phyloP scores from a whole-genome alignment of 2,888 invertebrate species.

The Thelaira solivaga region DNA sequence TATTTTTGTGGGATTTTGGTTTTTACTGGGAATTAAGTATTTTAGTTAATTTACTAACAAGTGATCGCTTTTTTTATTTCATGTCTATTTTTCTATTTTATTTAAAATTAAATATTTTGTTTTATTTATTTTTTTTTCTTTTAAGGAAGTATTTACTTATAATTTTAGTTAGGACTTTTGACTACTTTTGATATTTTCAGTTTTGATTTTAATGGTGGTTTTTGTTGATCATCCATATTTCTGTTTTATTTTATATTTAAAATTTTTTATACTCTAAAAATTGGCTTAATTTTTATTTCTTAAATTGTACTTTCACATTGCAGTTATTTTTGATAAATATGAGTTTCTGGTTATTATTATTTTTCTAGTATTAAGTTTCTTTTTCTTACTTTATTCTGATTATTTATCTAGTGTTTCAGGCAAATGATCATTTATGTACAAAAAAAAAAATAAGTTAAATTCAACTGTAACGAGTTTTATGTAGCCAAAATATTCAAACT shows the following conservation, averaged over 20 bases:
- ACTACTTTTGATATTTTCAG: constrained; percentile 21
- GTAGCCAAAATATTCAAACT: too few relatives aligned
- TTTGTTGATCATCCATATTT: neutral
- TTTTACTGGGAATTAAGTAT: too few relatives aligned
- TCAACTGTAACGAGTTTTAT: too few relatives aligned
- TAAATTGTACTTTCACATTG: constrained; percentile 54
- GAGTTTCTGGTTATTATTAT: neutral
- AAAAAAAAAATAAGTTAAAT: too few relatives aligned
- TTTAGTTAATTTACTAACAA: constrained; percentile 38
- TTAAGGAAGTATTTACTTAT: constrained; percentile 27
- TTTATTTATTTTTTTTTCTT: neutral
- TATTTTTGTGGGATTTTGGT: too few relatives aligned
- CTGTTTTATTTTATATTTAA: neutral
- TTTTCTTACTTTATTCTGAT: neutral
- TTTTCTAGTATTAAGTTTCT: neutral
- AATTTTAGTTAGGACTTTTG: constrained; percentile 39
- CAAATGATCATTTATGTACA: too few relatives aligned
- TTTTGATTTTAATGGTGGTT: constrained; percentile 7
- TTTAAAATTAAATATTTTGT: constrained; percentile 2
- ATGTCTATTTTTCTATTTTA: neutral
- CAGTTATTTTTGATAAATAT: neutral
- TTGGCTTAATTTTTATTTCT: constrained; percentile 8
- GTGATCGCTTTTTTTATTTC: constrained; percentile 16
- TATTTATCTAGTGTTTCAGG: too few relatives aligned
- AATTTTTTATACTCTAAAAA: neutral